Percentiles rank a stretch among this genome's conserved stretches.
phyloP scores from a whole-genome alignment of 2,888 invertebrate genomes.

The Zhuqinia jingwanae region DNA sequence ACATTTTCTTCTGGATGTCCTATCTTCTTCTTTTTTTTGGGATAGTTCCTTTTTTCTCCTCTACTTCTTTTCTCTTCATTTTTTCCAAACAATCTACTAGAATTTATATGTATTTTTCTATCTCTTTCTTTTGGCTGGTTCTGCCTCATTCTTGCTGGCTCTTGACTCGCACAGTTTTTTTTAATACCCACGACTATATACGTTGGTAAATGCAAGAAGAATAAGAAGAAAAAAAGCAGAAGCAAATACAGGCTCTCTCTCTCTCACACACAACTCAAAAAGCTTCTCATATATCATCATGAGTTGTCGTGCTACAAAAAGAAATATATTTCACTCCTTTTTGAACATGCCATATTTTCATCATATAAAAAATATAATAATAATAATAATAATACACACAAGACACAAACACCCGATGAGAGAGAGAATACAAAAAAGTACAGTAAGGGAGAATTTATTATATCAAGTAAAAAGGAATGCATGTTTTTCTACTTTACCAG shows the following conservation, averaged over 20 bases:
- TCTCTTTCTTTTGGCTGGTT: constrained; percentile 55
- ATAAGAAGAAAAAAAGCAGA: constrained; percentile 26
- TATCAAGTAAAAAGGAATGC: not conserved
- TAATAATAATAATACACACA: constrained; percentile 35
- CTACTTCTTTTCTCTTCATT: constrained; percentile 27
- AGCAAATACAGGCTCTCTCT: constrained; percentile 51
- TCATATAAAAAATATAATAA: constrained; percentile 64
- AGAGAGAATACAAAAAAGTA: constrained; percentile 24
- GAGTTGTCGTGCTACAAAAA: constrained; percentile 70
- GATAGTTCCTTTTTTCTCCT: constrained; percentile 54
- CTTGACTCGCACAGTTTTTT: constrained; percentile 54
- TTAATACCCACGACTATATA: constrained; percentile 8
- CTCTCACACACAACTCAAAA: constrained; percentile 70
- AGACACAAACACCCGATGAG: not conserved
- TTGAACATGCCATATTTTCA: constrained; percentile 72
- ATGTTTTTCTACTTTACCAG: not conserved
- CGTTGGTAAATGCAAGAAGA: constrained; percentile 16
- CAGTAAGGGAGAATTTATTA: not conserved
- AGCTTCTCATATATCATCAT: constrained; percentile 72
- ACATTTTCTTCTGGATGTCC: not conserved
- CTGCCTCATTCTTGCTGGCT: constrained; percentile 62
- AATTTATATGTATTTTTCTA: too few relatives aligned
- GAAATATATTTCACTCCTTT: constrained; percentile 70
- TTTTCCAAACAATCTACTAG: constrained; percentile 23
- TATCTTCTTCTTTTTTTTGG: constrained; percentile 54